Evolutionary conservation across 2,113 vertebrate genomes (phyloP).

Genomic region (Onychostoma macrolepis): DNA sequence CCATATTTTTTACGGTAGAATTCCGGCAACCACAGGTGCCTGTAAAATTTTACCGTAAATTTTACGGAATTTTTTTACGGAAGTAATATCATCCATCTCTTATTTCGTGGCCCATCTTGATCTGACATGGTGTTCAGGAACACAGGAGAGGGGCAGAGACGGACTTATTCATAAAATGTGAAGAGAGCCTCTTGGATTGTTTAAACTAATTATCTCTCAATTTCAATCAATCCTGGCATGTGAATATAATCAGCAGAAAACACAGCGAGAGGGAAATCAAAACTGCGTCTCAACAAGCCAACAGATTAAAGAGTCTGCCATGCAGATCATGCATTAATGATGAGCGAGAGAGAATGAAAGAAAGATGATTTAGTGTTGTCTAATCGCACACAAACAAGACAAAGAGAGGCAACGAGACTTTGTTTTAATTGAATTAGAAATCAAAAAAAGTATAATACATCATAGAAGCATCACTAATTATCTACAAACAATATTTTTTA

Average conservation of each 20-base stretch:
- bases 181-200: slow-evolving; percentile 11
- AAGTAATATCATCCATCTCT: not conserved
- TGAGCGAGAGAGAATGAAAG: slow-evolving; percentile 32
- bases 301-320: slow-evolving; percentile 45
- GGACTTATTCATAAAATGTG: not conserved
- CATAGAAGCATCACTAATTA: not conserved
- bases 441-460: not conserved
- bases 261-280: slow-evolving; percentile 48
- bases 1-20: too few species aligned
- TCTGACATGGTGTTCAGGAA: not conserved
- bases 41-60: too few species aligned
- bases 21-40: too few species aligned
- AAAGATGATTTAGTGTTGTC: slow-evolving; percentile 46
- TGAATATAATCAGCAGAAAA: slow-evolving; percentile 53
- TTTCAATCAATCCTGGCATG: slow-evolving; percentile 48
- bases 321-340: slow-evolving; percentile 50
- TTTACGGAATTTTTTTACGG: too few species aligned
- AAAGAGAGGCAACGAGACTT: slow-evolving; percentile 14
- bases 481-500: not conserved
- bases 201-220: slow-evolving; percentile 56
- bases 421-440: slow-evolving; percentile 9
- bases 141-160: too few species aligned
- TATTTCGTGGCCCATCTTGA: not conserved
- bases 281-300: slow-evolving; percentile 44
- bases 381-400: slow-evolving; percentile 27